A percentile compares a stretch with the other conserved stretches of the same genome.
Conservation (phyloP, 1,140 invertebrate genomes). For the Brachystomella parvula region DNA sequence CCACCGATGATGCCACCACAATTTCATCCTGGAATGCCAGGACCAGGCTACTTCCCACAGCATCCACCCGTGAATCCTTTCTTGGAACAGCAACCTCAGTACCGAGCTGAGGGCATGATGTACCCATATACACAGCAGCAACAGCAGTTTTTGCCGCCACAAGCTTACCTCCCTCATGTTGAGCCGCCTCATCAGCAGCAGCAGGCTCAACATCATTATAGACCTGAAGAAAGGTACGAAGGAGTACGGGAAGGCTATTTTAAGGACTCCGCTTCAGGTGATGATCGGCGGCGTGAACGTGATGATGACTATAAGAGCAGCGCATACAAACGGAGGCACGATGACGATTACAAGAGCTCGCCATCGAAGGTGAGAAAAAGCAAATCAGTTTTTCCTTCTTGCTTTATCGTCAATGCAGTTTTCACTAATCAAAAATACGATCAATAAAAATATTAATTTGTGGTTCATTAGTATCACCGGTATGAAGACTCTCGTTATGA, state of each 20-base stretch:
- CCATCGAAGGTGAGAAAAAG: too few relatives aligned
- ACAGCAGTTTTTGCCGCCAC: neutral
- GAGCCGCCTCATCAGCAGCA: neutral
- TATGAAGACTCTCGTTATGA: neutral
- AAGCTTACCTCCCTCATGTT: neutral
- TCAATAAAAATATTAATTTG: neutral
- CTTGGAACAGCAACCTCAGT: neutral
- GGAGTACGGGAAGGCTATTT: neutral
- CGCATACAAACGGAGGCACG: too few relatives aligned
- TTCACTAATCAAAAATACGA: neutral
- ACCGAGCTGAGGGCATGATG: neutral
- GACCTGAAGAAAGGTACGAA: neutral
- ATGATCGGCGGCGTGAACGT: too few relatives aligned
- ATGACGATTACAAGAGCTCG: too few relatives aligned
- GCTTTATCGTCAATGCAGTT: neutral
- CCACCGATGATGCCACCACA: neutral
- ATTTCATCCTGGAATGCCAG: constrained; percentile 1
- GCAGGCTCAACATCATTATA: neutral
- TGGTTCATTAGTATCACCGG: neutral
- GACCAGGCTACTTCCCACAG: neutral
- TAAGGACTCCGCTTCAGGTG: too few relatives aligned
- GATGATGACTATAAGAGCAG: too few relatives aligned
- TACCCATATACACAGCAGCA: neutral
- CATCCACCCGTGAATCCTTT: neutral
- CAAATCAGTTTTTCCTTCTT: too few relatives aligned